A percentile compares a stretch with the other conserved stretches of the same genome.
These are phyloP conservation scores for Limnephilus marmoratus DNA, from an alignment of 2,888 invertebrate genomes.

Conservation along the genomic window DNA sequence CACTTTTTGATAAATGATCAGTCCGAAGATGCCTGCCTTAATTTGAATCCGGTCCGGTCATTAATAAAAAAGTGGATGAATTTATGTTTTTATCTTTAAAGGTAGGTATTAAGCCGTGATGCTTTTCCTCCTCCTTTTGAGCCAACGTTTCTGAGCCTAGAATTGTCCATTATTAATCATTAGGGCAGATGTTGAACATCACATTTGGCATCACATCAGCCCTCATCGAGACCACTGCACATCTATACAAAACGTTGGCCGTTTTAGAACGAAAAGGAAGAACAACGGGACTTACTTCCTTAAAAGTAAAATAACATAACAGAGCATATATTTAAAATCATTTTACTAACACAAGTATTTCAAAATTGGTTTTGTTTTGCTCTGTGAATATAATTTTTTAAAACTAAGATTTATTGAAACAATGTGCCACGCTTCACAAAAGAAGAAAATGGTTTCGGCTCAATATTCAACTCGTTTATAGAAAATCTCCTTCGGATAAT, in stretches of 20 bases:
- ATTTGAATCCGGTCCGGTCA: too few species aligned
- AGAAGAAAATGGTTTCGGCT: not conserved
- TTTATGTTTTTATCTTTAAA: not conserved
- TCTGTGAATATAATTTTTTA: not conserved
- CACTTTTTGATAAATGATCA: too few species aligned
- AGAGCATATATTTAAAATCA: too few species aligned
- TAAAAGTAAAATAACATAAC: too few species aligned
- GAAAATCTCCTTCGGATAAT: not conserved
- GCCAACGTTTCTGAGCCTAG: not conserved
- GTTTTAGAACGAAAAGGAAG: too few species aligned
- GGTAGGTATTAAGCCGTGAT: too few species aligned
- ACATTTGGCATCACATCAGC: too few species aligned
- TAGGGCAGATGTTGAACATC: not conserved
- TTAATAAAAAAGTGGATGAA: not conserved
- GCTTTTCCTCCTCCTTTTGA: not conserved
- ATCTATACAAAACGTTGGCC: not conserved
- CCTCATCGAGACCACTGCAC: not conserved
- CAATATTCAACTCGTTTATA: not conserved
- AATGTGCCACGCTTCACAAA: not conserved
- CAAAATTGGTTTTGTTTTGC: not conserved
- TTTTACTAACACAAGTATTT: not conserved
- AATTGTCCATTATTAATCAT: not conserved
- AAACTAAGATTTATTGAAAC: not conserved
- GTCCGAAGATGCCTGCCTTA: too few species aligned
- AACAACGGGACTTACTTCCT: too few species aligned